Evolutionary conservation across 35 echinoderm and acorn worm species (phyloP).

Genomic region (Nesometra sesokonis): DNA sequence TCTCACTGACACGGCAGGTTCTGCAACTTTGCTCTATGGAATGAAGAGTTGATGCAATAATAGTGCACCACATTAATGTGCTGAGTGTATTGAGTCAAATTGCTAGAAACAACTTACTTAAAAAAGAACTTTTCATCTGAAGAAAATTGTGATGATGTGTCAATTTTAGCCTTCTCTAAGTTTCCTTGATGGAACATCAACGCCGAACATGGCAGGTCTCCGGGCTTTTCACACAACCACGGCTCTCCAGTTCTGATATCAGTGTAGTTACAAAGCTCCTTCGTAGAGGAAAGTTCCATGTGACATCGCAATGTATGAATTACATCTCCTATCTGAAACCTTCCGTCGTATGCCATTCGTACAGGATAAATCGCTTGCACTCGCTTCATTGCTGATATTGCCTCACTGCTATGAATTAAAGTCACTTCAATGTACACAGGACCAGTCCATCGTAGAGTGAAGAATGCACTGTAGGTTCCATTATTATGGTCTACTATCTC

Average conservation of each 20-base stretch:
- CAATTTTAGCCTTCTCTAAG: neutral
- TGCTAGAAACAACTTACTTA: neutral
- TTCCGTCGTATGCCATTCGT: neutral
- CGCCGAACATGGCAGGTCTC: neutral
- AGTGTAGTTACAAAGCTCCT: neutral
- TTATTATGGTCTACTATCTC: constrained; percentile 19
- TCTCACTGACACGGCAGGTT: too few species aligned
- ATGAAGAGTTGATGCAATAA: too few species aligned
- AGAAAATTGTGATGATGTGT: neutral
- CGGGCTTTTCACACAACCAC: neutral
- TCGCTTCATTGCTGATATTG: neutral
- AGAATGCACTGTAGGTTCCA: constrained; percentile 24
- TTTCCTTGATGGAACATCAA: neutral
- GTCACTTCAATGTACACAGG: constrained; percentile 16
- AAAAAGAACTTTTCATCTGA: neutral
- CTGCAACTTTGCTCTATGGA: too few species aligned
- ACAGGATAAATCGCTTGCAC: neutral
- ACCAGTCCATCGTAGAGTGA: constrained; percentile 25
- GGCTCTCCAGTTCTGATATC: neutral
- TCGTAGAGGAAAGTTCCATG: neutral
- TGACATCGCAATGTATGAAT: neutral
- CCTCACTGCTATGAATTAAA: constrained; percentile 22
- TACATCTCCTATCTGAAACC: neutral
- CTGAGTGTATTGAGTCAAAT: neutral
- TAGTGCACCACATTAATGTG: too few species aligned